Base-by-base conservation (phyloP, 1,140 invertebrate species). In the Diabrotica virgifera region DNA sequence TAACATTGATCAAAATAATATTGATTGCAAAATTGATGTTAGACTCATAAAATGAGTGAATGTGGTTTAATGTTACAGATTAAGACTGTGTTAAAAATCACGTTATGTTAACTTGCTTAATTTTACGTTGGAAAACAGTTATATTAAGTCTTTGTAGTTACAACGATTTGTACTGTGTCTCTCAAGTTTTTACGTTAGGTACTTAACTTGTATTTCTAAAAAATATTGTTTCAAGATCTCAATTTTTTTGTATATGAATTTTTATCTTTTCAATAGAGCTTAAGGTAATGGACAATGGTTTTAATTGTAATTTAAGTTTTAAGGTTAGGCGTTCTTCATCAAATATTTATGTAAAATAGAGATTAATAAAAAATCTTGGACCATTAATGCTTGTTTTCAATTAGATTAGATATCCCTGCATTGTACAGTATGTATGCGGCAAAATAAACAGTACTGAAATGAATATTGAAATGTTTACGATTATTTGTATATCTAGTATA, bases 291-390 rank as follows among this genome's bases (percentile, higher is more conserved):
- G 74, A 76, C 73, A 74, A 76, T 74, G 74, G 72, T 76, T 74
- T 74, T 61, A 24, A 55, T 67, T 68, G 68, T 70, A 66, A 69
- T 67, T 61, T 67, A 71, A 70, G 70, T 65, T 68, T 72, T 70
- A 66, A 69, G 70, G 52, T 72, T 75, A 75, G 72, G 61, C 71
- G 69, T 74, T 74, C 72, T 74, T 65, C 66, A 70, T 72, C 66
- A 74, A 65, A 76, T 76, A 72, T 76, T 76, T 76, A 74, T 76
- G 72, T 76, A 74, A 71, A 68, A 76, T 74, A 76, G 72, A 67
- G 65, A 67, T 64, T 70, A 74, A 73, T 72, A 72, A 75, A 73
- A 70, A 68, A 72, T 71, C 64, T 71, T 73, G 72, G 68, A 73
- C 70, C 72, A 71, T 69, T 12, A 56, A 24, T 24, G 24, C 24